phyloP scores from a whole-genome alignment of 1,140 invertebrate genomes.

The Potamilus streckersoni region DNA sequence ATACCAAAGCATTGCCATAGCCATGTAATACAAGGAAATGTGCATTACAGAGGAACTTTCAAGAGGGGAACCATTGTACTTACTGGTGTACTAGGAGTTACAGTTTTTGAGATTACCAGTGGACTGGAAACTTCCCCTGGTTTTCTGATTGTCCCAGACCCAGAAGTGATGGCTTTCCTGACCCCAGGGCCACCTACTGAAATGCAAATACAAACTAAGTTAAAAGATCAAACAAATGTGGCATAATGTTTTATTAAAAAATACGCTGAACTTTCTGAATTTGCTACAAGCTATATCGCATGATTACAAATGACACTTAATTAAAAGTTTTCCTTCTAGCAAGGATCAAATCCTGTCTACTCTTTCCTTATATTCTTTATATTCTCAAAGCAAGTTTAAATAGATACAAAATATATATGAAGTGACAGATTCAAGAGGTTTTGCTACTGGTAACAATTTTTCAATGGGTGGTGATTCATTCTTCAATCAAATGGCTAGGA shows the following conservation, averaged over 20 bases:
- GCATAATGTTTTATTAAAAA: too few relatives aligned
- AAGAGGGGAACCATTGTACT: background rate
- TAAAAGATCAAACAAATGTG: background rate
- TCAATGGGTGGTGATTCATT: too few relatives aligned
- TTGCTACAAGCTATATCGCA: background rate
- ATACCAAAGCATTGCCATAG: too few relatives aligned
- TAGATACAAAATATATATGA: too few relatives aligned
- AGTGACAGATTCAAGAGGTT: too few relatives aligned
- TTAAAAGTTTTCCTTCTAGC: background rate
- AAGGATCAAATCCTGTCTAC: too few relatives aligned
- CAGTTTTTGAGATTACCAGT: background rate
- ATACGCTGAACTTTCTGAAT: background rate
- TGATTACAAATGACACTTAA: background rate
- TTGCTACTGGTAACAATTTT: too few relatives aligned
- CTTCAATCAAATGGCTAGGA: too few relatives aligned
- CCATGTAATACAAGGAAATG: background rate
- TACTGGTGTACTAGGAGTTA: background rate
- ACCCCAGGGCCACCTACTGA: conserved; percentile 63
- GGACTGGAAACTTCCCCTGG: too few relatives aligned
- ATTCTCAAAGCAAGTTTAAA: too few relatives aligned
- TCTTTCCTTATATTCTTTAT: too few relatives aligned
- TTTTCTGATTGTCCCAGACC: conserved; percentile 2
- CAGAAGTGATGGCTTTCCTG: conserved; percentile 35
- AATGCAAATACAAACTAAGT: conserved; percentile 39
- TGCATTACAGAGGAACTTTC: background rate